A percentile compares a stretch with the other conserved stretches of the same genome.
These are phyloP conservation scores for Lutjanus erythropterus DNA, from an alignment of 2,113 vertebrate genomes.

Conservation along the genomic window DNA sequence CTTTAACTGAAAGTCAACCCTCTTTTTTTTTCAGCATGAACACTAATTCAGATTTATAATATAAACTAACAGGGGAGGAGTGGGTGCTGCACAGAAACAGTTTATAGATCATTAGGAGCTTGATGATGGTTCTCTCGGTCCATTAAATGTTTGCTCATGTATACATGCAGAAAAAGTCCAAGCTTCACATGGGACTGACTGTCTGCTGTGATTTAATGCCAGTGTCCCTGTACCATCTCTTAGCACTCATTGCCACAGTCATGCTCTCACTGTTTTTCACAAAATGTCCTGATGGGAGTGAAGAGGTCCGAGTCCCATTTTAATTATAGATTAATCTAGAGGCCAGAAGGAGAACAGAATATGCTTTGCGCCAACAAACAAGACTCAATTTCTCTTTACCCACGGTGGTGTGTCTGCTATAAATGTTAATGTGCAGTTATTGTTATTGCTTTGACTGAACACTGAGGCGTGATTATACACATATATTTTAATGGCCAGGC, in stretches of 20 bases:
- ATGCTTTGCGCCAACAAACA: slow-evolving; percentile 37
- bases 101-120: slow-evolving; percentile 53
- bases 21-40: slow-evolving; percentile 28
- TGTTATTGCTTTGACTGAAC: slow-evolving; percentile 11
- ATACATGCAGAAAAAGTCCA: slow-evolving; percentile 11
- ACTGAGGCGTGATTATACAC: slow-evolving; percentile 4
- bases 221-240: slow-evolving; percentile 20
- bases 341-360: slow-evolving; percentile 10
- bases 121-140: slow-evolving; percentile 44
- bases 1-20: slow-evolving; percentile 14
- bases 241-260: slow-evolving; percentile 17
- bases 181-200: slow-evolving; percentile 36
- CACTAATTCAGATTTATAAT: slow-evolving; percentile 12
- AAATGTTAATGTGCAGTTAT: slow-evolving; percentile 36
- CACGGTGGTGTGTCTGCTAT: slow-evolving; percentile 1
- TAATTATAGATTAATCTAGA: slow-evolving; percentile 60
- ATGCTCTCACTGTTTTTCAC: slow-evolving; percentile 29
- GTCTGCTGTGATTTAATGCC: slow-evolving; percentile 42
- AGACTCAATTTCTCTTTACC: slow-evolving; percentile 18
- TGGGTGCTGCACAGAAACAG: slow-evolving; percentile 34
- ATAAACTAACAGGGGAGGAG: slow-evolving; percentile 24
- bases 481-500: slow-evolving; percentile 12
- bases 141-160: slow-evolving; percentile 56
- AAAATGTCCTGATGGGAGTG: slow-evolving; percentile 34
- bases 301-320: slow-evolving; percentile 38